Evolutionary conservation across 2,797 vertebrate genomes (phyloP).

Genomic region (Glossophaga mutica): DNA sequence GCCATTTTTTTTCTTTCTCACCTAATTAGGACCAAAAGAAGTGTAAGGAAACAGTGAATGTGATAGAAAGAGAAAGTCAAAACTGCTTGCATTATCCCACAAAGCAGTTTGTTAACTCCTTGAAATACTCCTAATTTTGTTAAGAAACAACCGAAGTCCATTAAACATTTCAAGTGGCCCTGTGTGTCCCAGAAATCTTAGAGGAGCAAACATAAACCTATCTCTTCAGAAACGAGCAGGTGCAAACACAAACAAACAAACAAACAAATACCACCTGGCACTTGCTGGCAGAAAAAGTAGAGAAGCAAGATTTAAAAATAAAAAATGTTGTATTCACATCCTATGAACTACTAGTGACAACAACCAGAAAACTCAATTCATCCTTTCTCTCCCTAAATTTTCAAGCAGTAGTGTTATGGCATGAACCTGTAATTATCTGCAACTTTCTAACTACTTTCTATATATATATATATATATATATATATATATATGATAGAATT

Average conservation of each 20-base stretch:
- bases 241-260: background rate
- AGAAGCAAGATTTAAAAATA: background rate
- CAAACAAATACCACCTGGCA: background rate
- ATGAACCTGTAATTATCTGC: background rate
- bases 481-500: background rate
- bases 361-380: background rate
- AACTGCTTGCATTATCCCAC: background rate
- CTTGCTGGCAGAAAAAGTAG: background rate
- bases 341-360: background rate
- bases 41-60: background rate
- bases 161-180: background rate
- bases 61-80: background rate
- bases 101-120: background rate
- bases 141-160: background rate
- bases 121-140: background rate
- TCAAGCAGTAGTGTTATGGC: background rate
- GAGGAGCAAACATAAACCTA: background rate
- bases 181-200: background rate
- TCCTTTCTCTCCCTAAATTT: background rate
- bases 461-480: background rate
- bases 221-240: background rate
- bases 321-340: background rate
- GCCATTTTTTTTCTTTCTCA: background rate
- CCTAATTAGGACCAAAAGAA: background rate
- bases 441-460: constrained; percentile 1